Evolutionary conservation across 2,113 vertebrate genomes (phyloP).

Genomic region (Ictalurus furcatus): DNA sequence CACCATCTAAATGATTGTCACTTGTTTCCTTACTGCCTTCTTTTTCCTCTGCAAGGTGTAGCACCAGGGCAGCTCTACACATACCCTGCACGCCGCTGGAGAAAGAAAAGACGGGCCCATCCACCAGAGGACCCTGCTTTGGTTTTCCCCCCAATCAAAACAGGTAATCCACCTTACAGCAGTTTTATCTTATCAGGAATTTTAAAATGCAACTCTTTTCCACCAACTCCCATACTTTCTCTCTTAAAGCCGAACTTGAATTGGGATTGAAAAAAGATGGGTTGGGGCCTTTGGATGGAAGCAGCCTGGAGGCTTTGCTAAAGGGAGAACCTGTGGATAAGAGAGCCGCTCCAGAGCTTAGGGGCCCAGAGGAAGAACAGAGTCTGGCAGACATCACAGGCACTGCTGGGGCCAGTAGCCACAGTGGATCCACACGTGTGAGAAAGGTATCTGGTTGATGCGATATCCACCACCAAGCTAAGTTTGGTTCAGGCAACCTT

Average conservation of each 20-base stretch:
- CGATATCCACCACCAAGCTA: not conserved
- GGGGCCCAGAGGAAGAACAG: slow-evolving; percentile 79
- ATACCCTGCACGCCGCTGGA: slow-evolving; percentile 93
- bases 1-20: not conserved
- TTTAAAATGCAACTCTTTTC: not conserved
- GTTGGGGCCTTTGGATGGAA: slow-evolving; percentile 83
- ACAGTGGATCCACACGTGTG: slow-evolving; percentile 76
- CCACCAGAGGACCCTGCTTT: slow-evolving; percentile 92
- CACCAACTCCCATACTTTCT: not conserved
- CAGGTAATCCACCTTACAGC: slow-evolving; percentile 71
- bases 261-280: slow-evolving; percentile 89
- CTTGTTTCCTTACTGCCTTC: not conserved
- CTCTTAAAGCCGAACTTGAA: slow-evolving; percentile 77
- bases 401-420: slow-evolving; percentile 69
- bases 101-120: slow-evolving; percentile 91
- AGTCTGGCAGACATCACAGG: slow-evolving; percentile 84
- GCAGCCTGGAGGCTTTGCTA: slow-evolving; percentile 90
- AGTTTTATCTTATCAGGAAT: not conserved
- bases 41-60: slow-evolving; percentile 71
- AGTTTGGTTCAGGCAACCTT: not conserved
- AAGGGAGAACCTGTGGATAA: slow-evolving; percentile 89
- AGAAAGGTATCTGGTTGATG: slow-evolving; percentile 77
- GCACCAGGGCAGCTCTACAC: slow-evolving; percentile 95
- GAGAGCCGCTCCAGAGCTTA: slow-evolving; percentile 76
- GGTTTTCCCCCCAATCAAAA: slow-evolving; percentile 89